A percentile compares a stretch with the other conserved stretches of the same genome.
Evolutionary conservation across 2,888 invertebrate species (phyloP).

Genomic region (Drosophila melanosoma): DNA sequence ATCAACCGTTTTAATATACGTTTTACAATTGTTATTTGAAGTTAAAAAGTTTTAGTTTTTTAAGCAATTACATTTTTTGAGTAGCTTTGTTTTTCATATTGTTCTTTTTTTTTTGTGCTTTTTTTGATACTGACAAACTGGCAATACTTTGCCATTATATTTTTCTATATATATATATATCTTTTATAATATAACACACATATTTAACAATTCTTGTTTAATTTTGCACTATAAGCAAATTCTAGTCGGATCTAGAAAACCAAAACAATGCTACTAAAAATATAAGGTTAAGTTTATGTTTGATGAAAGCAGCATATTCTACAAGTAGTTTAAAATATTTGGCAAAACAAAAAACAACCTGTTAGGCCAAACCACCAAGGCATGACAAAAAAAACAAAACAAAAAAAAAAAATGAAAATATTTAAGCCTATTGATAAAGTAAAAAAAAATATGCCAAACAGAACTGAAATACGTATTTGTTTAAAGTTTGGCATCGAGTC

Average conservation of each 20-base stretch:
- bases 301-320: slow-evolving; percentile 38
- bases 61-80: slow-evolving; percentile 4
- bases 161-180: slow-evolving; percentile 2
- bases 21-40: neutral
- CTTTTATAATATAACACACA: neutral
- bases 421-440: slow-evolving; percentile 53
- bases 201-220: slow-evolving; percentile 19
- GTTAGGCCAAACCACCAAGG: slow-evolving; percentile 46
- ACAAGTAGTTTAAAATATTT: slow-evolving; percentile 56
- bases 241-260: slow-evolving; percentile 51
- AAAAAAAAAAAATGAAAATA: slow-evolving; percentile 29
- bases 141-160: slow-evolving; percentile 3
- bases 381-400: slow-evolving; percentile 8
- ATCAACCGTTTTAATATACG: neutral
- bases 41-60: slow-evolving; percentile 3
- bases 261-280: slow-evolving; percentile 36
- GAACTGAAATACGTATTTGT: slow-evolving; percentile 60
- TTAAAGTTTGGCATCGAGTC: slow-evolving; percentile 44
- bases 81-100: neutral
- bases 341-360: slow-evolving; percentile 27
- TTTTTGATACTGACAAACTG: slow-evolving; percentile 1
- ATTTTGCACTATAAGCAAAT: slow-evolving; percentile 26
- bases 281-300: slow-evolving; percentile 64
- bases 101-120: neutral
- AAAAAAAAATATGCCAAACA: slow-evolving; percentile 39